Percentiles rank a stretch among this genome's conserved stretches.
phyloP scores from a whole-genome alignment of 2,113 vertebrate genomes.

The Formicarius rufipectus region DNA sequence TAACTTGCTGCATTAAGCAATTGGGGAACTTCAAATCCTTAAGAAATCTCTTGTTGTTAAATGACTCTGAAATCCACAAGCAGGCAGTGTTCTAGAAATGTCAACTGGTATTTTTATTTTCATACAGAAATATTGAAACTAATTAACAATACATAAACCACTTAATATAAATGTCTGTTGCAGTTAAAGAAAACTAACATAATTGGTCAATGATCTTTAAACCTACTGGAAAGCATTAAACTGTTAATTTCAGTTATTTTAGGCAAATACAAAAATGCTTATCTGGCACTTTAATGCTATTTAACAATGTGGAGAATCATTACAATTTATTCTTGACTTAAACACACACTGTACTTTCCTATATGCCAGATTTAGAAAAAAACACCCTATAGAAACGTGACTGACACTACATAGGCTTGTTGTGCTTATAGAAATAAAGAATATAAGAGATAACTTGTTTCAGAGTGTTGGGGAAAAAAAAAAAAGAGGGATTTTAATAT shows the following conservation, averaged over 20 bases:
- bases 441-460: neutral
- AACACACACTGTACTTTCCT: neutral
- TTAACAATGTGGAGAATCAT: neutral
- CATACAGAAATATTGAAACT: neutral
- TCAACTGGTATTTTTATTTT: slow-evolving; percentile 12
- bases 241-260: slow-evolving; percentile 44
- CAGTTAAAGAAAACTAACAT: slow-evolving; percentile 50
- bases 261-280: neutral
- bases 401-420: neutral
- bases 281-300: neutral
- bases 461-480: neutral
- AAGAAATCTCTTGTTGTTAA: neutral
- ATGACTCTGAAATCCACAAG: neutral
- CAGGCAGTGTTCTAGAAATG: neutral
- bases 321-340: neutral
- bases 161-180: slow-evolving; percentile 15
- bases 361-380: neutral
- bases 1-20: neutral
- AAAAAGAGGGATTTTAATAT: neutral
- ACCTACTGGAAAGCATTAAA: slow-evolving; percentile 8
- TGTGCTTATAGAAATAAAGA: neutral
- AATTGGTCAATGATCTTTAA: slow-evolving; percentile 45
- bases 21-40: neutral
- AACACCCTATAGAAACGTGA: neutral
- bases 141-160: slow-evolving; percentile 41